A percentile compares a stretch with the other conserved stretches of the same genome.
Conservation (phyloP, 2,888 invertebrate genomes). For the Caenorhabditis sinica region DNA sequence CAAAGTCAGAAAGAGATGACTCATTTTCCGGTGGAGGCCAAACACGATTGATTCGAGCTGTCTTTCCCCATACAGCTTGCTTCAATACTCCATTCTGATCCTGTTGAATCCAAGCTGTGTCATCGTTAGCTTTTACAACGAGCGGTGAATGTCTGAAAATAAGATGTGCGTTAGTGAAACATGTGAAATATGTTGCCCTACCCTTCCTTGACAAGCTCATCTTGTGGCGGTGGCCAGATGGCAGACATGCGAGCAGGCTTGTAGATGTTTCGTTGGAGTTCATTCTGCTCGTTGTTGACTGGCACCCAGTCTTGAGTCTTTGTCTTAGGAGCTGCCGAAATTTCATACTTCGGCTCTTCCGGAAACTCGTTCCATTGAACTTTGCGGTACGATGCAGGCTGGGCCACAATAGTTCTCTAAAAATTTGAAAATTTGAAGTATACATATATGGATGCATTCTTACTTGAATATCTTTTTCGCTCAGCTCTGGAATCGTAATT, state of each 20-base stretch:
- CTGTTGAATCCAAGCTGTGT: slow-evolving; percentile 81
- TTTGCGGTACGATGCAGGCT: slow-evolving; percentile 76
- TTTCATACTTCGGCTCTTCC: slow-evolving; percentile 75
- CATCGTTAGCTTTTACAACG: slow-evolving; percentile 74
- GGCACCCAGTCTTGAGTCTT: slow-evolving; percentile 82
- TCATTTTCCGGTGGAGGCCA: slow-evolving; percentile 80
- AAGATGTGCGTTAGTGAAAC: background rate
- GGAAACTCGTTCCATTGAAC: slow-evolving; percentile 82
- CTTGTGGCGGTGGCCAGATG: slow-evolving; percentile 82
- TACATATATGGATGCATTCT: background rate
- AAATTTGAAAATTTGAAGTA: slow-evolving; percentile 16
- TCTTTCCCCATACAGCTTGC: slow-evolving; percentile 67
- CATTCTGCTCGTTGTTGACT: slow-evolving; percentile 73
- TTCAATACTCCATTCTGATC: slow-evolving; percentile 65
- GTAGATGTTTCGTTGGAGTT: slow-evolving; percentile 76
- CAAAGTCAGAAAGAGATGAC: slow-evolving; percentile 37
- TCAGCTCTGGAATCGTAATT: slow-evolving; percentile 75
- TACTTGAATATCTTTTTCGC: slow-evolving; percentile 73
- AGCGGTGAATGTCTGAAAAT: slow-evolving; percentile 61
- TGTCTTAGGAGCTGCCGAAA: slow-evolving; percentile 75
- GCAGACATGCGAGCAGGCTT: slow-evolving; percentile 77
- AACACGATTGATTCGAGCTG: slow-evolving; percentile 72
- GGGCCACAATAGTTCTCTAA: slow-evolving; percentile 80
- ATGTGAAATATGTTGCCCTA: background rate
- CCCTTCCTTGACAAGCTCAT: slow-evolving; percentile 75